Evolutionary conservation across 2,888 invertebrate genomes (phyloP).

Genomic region (Diaphora mendica): DNA sequence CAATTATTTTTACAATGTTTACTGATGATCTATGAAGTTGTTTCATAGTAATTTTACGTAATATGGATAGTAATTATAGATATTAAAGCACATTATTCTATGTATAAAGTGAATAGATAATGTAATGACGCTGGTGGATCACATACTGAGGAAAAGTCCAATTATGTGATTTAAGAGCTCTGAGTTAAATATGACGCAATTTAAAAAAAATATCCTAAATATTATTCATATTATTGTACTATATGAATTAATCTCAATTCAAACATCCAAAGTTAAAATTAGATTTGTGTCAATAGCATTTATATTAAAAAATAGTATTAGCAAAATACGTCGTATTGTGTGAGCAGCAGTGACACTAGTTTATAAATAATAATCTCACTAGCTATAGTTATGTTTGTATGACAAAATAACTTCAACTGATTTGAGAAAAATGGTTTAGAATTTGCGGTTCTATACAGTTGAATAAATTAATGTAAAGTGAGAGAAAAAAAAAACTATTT

Average conservation of each 20-base stretch:
- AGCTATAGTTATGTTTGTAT: not conserved
- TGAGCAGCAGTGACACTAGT: not conserved
- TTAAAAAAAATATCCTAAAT: not conserved
- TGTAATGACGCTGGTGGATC: not conserved
- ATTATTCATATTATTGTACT: not conserved
- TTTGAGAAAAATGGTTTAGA: not conserved
- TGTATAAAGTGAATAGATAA: not conserved
- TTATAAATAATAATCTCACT: conserved; percentile 6
- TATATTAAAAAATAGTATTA: not conserved
- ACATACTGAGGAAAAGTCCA: not conserved
- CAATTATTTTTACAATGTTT: not conserved
- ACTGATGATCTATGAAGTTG: not conserved
- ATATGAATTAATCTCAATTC: not conserved
- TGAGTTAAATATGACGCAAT: not conserved
- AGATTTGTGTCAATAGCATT: not conserved
- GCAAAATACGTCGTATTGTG: not conserved
- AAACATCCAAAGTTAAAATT: not conserved
- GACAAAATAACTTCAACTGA: not conserved
- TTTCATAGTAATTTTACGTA: not conserved
- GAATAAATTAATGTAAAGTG: not conserved
- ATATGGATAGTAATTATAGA: not conserved
- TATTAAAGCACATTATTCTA: not conserved
- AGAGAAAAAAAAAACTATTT: not conserved
- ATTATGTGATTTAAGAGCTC: not conserved
- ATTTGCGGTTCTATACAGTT: not conserved